Conservation (phyloP, 2,113 vertebrate genomes). For the Neotragus pygmaeus region DNA sequence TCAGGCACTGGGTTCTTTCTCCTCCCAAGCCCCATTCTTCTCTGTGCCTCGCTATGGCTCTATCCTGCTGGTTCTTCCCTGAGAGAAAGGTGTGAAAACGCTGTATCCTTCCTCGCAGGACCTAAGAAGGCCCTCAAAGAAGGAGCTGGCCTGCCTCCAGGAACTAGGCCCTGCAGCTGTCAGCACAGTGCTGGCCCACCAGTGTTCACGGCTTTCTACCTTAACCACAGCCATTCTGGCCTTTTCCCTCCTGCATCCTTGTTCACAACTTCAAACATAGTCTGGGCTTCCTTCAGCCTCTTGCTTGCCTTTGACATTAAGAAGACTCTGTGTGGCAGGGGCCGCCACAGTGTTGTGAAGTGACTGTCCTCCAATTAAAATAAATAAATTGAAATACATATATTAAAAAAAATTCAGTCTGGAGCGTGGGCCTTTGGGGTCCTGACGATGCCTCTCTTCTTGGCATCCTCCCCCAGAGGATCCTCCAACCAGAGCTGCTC, state of each 20-base stretch:
- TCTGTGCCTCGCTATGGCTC: neutral
- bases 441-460: neutral
- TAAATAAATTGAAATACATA: neutral
- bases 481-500: neutral
- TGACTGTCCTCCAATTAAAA: neutral
- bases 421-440: neutral
- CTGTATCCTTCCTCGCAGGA: neutral
- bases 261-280: neutral
- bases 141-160: neutral
- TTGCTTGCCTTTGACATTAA: constrained; percentile 7
- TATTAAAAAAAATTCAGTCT: neutral
- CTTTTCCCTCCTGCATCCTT: neutral
- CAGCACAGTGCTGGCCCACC: rapidly evolving
- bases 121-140: neutral
- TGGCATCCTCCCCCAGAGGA: neutral
- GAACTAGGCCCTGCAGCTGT: neutral
- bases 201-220: neutral
- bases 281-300: neutral
- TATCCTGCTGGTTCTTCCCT: neutral
- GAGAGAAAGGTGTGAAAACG: neutral
- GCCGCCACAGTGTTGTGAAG: neutral
- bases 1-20: neutral
- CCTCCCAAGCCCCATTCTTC: neutral
- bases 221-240: neutral
- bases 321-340: neutral